phyloP scores from a whole-genome alignment of 2,113 vertebrate genomes.

The Tragelaphus strepsiceros region DNA sequence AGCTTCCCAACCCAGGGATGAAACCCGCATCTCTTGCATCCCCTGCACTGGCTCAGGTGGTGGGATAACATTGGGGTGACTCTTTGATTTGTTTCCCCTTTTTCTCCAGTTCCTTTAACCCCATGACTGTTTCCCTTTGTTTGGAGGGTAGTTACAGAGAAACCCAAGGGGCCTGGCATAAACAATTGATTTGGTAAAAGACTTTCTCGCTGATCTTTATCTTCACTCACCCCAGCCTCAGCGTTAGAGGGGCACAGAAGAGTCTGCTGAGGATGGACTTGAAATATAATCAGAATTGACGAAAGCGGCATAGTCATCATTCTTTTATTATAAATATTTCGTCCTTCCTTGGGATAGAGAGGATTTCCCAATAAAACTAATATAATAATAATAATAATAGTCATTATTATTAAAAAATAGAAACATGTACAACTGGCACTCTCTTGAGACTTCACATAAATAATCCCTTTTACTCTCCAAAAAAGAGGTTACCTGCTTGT shows the following conservation, averaged over 20 bases:
- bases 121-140: accelerated
- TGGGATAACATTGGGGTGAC: accelerated
- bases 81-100: background rate
- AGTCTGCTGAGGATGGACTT: background rate
- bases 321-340: background rate
- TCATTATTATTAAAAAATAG: background rate
- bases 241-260: background rate
- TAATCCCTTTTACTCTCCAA: background rate
- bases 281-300: background rate
- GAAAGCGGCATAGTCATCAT: background rate
- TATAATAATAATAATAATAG: background rate
- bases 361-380: background rate
- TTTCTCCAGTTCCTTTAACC: background rate
- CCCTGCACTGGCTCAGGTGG: accelerated
- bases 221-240: background rate
- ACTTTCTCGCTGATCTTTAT: background rate
- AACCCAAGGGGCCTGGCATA: background rate
- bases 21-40: background rate
- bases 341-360: background rate
- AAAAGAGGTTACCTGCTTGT: background rate
- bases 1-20: background rate
- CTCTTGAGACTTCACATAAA: background rate
- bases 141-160: background rate
- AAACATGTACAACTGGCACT: background rate
- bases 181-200: background rate